Percentiles rank a stretch among this genome's conserved stretches.
These are phyloP conservation scores for Pangasius sanitwongsei DNA, from an alignment of 2,797 vertebrate genomes.

Conservation along the genomic window DNA sequence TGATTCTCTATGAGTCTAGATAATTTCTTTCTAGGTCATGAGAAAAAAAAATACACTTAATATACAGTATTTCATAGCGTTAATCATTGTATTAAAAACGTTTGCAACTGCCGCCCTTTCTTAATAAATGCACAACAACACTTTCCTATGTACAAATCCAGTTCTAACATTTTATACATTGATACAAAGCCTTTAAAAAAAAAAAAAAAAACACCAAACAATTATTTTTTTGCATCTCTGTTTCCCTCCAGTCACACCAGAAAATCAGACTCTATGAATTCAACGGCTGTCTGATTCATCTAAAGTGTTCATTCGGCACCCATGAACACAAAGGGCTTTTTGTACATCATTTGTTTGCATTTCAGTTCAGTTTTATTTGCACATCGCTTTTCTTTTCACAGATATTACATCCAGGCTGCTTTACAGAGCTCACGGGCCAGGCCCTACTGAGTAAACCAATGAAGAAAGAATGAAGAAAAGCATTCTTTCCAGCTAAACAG, in stretches of 20 bases:
- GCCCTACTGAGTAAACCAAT: background rate
- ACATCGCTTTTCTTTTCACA: background rate
- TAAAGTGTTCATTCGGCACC: background rate
- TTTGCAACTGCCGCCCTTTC: background rate
- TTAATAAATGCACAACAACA: background rate
- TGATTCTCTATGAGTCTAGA: background rate
- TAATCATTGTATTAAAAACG: background rate
- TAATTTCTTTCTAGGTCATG: background rate
- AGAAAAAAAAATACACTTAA: background rate
- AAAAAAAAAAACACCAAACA: background rate
- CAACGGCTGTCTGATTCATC: background rate
- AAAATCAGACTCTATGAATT: background rate
- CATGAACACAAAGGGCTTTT: background rate
- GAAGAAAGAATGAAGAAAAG: constrained; percentile 5
- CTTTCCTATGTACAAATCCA: background rate
- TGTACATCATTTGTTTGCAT: background rate
- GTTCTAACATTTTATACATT: background rate
- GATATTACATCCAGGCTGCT: constrained; percentile 4
- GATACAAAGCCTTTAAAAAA: background rate
- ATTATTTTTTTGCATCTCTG: background rate
- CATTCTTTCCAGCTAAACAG: constrained; percentile 4
- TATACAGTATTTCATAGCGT: background rate
- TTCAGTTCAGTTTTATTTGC: constrained; percentile 10
- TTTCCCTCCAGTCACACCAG: background rate
- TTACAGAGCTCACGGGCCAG: background rate